phyloP scores from a whole-genome alignment of 1,140 invertebrate genomes.

The Cyphomyrmex costatus region DNA sequence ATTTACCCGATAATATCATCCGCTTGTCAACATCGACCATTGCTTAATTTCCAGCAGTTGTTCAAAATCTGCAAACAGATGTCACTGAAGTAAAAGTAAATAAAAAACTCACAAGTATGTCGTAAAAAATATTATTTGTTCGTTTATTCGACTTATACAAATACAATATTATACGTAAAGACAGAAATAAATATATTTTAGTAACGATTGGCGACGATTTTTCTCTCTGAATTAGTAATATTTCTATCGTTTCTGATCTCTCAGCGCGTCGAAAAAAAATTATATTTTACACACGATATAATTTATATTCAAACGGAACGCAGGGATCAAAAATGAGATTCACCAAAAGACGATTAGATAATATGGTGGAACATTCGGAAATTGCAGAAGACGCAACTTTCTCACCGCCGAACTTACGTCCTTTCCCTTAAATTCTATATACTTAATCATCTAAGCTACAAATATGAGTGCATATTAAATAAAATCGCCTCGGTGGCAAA shows the following conservation, averaged over 20 bases:
- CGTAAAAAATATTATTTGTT: conserved; percentile 66
- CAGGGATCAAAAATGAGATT: background rate
- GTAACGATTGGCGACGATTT: background rate
- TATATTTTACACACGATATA: background rate
- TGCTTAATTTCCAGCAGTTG: background rate
- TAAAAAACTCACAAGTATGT: background rate
- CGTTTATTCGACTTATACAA: conserved; percentile 28
- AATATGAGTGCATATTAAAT: conserved; percentile 68
- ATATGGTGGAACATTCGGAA: background rate
- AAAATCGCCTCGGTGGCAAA: conserved; percentile 63
- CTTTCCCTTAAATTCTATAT: conserved; percentile 29
- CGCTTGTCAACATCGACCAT: background rate
- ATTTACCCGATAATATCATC: background rate
- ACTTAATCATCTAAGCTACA: conserved; percentile 61
- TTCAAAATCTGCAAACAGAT: background rate
- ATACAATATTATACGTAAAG: conserved; percentile 18
- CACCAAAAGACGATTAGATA: background rate
- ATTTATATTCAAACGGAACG: conserved; percentile 6
- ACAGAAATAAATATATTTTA: conserved; percentile 50
- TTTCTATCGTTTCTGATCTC: background rate
- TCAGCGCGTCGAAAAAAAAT: conserved; percentile 15
- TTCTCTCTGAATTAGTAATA: conserved; percentile 15
- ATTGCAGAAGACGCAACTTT: background rate
- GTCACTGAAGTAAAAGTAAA: conserved; percentile 19
- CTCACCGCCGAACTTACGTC: background rate